Evolutionary conservation across 1,140 invertebrate species (phyloP).

Genomic region (Centruroides sculpturatus): DNA sequence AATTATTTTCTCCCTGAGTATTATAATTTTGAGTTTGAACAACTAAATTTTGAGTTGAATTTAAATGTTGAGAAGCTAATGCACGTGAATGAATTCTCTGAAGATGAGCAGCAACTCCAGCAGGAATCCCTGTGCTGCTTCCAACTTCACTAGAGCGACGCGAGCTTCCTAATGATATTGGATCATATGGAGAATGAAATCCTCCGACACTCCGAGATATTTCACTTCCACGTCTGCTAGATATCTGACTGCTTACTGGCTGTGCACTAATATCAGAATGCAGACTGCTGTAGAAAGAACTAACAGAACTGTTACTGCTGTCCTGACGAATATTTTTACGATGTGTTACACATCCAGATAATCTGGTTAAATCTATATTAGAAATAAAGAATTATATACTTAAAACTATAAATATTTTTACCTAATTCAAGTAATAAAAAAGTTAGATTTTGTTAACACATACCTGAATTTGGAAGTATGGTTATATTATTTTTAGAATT

Average conservation of each 20-base stretch:
- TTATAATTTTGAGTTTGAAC: constrained; percentile 29
- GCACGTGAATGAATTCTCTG: constrained; percentile 28
- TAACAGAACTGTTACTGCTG: constrained; percentile 59
- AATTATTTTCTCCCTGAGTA: too few species aligned
- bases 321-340: neutral
- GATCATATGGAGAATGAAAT: constrained; percentile 56
- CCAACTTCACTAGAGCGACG: constrained; percentile 47
- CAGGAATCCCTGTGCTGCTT: constrained; percentile 25
- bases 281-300: constrained; percentile 76
- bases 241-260: constrained; percentile 33
- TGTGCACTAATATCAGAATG: constrained; percentile 46
- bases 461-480: too few species aligned
- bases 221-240: constrained; percentile 63
- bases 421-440: too few species aligned
- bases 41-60: constrained; percentile 41
- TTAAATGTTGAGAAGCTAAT: constrained; percentile 31
- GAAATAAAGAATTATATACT: too few species aligned
- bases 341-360: too few species aligned
- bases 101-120: constrained; percentile 32
- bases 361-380: too few species aligned
- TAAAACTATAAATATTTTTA: too few species aligned
- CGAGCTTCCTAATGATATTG: constrained; percentile 70
- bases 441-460: too few species aligned
- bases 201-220: constrained; percentile 37
- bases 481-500: too few species aligned